Base-by-base conservation (phyloP, 2,888 invertebrate species). In the Idaea biselata region DNA sequence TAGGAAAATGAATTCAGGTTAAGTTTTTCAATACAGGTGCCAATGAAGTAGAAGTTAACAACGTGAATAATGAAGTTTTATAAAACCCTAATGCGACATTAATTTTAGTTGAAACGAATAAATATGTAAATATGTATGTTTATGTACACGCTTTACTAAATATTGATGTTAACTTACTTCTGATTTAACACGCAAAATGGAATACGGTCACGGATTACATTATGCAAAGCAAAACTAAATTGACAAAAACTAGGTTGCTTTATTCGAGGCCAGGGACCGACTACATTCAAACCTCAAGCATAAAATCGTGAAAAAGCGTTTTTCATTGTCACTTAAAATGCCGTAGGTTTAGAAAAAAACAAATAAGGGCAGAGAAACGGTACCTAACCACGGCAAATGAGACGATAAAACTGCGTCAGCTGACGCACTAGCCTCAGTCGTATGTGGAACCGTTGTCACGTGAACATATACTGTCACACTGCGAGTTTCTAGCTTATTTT, bases 41-140 rank as follows among this genome's bases (percentile, higher is more conserved):
- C 18, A 18, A 18, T 18, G 18, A 56, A 44, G 14, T 14, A 44
- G 11, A 44, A 44, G 44, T 44, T 44, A 44, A 44, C 14, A 44
- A 44, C 8, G 8, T 18, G 6, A 56, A 17, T 56, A 56, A 56
- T 1, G 8, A 18, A n/a, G 18, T 56, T 18, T 56, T 56, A 18
- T 14, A 56, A 56, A 18, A 56, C 18, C 17, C 18, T 56, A 16
- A 17, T 11, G 18, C 56, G 16, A 56, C 14, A 56, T 56, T 18
- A n/a, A 18, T 8, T 44, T 44, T 44, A 44, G 44, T 44, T 44
- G 44, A 33, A 58, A 25, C 44, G 8, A 58, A 56, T 56, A 56
- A 58, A 56, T 56, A 56, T 56, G 56, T 56, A 56, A 18, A 56
- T 56, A 18, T 56, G 18, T 18, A 17, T 56, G 17, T 56, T 18